Base-by-base conservation (phyloP, 30 jellyfish, hydroid and myxozoan species). In the Turritopsis dohrnii region DNA sequence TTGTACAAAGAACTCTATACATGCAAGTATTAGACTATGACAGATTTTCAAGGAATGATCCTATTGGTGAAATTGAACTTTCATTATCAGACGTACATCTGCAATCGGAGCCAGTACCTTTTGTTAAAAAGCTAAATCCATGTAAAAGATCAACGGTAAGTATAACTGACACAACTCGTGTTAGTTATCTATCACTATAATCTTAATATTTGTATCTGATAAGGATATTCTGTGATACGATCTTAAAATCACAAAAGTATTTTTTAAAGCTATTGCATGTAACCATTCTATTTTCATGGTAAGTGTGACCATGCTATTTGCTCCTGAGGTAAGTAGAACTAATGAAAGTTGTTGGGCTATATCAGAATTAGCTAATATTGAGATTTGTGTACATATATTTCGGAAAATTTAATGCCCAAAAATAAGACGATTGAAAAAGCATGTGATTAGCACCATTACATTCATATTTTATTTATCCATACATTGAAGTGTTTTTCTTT, bases 21-120 rank as follows among this genome's bases (percentile, higher is more conserved):
- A 7, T 91, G 86, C 97, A 91, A 91, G 96, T 91, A 28, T 79
- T 91, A 26, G 97, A 91, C 81, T 91, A 91, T 79, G 97, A 91
- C 72, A 89, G 97, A 65, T 91, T 86, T 73, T 91, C 97, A 20
- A 69, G 97, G 52, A 91, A 91, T 87, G 97, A 91, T 66, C 91
- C 97, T 19, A 91, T 86, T 60, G 97, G 97, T 21, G 97, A 91
- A 79, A 80, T 87, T 21, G 97, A 86, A 52, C 28, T 91, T 52
- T 29, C 88, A 17, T 81, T 90, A 29, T 52, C 90, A 25, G 95
- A 86, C 41, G 83, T 90, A 7, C 89, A 82, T 65, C 71, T 90
- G 76, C 95, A 86, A 75, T 66, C 92, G 16, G 97, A 90, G 26
- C 94, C 96, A 5, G 93, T 90, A 19, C 90, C 96, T 0, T 90